phyloP scores from a whole-genome alignment of 2,888 invertebrate genomes.

The Drosophila kanekoi region DNA sequence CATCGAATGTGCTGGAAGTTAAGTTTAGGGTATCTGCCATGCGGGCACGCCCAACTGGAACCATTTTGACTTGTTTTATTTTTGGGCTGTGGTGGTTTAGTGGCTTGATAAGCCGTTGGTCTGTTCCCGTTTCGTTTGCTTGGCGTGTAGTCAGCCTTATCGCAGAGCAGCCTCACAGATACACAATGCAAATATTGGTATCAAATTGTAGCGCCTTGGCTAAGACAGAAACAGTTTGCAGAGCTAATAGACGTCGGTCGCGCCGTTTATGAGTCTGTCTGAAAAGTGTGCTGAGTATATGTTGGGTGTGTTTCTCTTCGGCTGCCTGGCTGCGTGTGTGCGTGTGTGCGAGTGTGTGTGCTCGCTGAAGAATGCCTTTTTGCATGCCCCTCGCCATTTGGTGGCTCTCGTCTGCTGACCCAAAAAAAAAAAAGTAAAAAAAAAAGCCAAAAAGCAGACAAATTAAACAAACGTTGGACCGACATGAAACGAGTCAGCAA shows the following conservation, averaged over 20 bases:
- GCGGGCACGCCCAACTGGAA: too few relatives aligned
- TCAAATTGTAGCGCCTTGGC: constrained; percentile 34
- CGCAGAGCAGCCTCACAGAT: constrained; percentile 29
- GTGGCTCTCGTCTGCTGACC: constrained; percentile 56
- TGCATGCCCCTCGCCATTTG: constrained; percentile 32
- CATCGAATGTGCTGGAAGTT: too few relatives aligned
- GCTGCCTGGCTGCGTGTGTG: background rate
- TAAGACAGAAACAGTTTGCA: background rate
- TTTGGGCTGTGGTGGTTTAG: constrained; percentile 19
- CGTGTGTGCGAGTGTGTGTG: constrained; percentile 4
- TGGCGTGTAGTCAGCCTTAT: constrained; percentile 13
- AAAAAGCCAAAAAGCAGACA: constrained; percentile 71
- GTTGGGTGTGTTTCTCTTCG: background rate
- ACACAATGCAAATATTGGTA: constrained; percentile 40
- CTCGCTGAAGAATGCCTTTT: constrained; percentile 30
- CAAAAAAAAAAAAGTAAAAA: constrained; percentile 26
- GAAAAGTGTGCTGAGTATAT: constrained; percentile 1
- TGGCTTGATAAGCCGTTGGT: constrained; percentile 33
- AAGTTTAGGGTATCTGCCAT: too few relatives aligned
- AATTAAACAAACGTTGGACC: constrained; percentile 70
- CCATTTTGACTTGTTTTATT: background rate
- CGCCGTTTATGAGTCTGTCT: constrained; percentile 19
- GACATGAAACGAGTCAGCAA: constrained; percentile 59
- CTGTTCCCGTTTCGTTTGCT: constrained; percentile 5
- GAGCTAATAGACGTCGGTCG: background rate